Evolutionary conservation across 2,113 vertebrate species (phyloP), one percentile per base, ranked within the genome.

Genomic region (Cyanistes caeruleus): DNA sequence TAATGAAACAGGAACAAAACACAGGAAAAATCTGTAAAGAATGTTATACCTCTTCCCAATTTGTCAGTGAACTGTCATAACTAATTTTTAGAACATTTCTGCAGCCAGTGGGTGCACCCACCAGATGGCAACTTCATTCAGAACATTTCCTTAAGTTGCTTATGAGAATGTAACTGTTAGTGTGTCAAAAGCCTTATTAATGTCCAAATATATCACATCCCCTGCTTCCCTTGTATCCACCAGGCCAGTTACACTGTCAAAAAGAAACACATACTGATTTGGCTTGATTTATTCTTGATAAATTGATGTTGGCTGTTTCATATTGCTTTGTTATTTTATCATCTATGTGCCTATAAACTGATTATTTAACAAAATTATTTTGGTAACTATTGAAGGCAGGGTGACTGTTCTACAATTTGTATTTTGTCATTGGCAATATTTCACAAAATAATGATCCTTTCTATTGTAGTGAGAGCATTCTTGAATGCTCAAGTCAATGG

Each of bases 111-210:
- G 41, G 37, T 91, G 46, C 85, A 87, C 73, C 60, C 84, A 87
- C 68, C 76, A 92, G 79, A 92, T 87, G 89, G 86, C 52, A 93
- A 97, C 75, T 96, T 89, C 68, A 95, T 84, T 52, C 86, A 92
- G 48, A 95, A 92, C 27, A 82, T 64, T 90, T 92, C 52, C 48
- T 39, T 55, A 74, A 62, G 14, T 65, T 90, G 28, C 83, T 80
- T 65, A 58, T 44, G 35, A 87, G 48, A 89, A 75, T 33, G 31
- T 60, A 84, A 72, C 27, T 73, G 33, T 30, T 95, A 78, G 51
- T 31, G 31, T 70, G 68, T 89, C 80, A 90, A 84, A 96, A 95
- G 55, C 60, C 48, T 77, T 84, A 90, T 58, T 89, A 81, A 81
- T 17, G 33, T 59, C 55, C 76, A 94, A 88, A 69, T 88, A 74